Evolutionary conservation across 2,797 vertebrate genomes (phyloP).

Genomic region (Catostomus latipinnis): DNA sequence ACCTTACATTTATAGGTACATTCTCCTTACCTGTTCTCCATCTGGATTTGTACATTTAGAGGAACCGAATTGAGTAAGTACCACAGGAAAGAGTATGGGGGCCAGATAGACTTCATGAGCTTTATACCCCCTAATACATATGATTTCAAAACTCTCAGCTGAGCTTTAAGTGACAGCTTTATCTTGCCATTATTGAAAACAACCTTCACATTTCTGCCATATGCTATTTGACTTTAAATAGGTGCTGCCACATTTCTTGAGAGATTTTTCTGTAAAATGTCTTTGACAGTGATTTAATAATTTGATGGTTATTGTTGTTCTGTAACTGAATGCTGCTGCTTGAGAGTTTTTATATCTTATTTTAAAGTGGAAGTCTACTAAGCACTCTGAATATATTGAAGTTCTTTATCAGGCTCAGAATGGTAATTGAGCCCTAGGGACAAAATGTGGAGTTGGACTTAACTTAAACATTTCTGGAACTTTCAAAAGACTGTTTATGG

Average conservation of each 20-base stretch:
- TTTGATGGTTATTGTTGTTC: neutral
- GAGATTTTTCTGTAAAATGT: neutral
- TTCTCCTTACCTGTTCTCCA: neutral
- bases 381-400: slow-evolving; percentile 8
- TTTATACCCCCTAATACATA: slow-evolving; percentile 3
- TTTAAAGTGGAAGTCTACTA: slow-evolving; percentile 24
- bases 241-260: slow-evolving; percentile 26
- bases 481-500: neutral
- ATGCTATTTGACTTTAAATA: slow-evolving; percentile 1
- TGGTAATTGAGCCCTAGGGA: neutral
- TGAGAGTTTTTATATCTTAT: slow-evolving; percentile 11
- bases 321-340: neutral
- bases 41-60: slow-evolving; percentile 12
- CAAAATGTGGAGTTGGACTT: neutral
- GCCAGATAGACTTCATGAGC: slow-evolving; percentile 24
- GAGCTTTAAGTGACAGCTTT: slow-evolving; percentile 27
- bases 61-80: neutral
- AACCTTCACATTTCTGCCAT: neutral
- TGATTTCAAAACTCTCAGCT: neutral
- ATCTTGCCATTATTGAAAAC: slow-evolving; percentile 1
- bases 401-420: neutral
- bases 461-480: slow-evolving; percentile 1
- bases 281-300: neutral
- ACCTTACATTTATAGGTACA: neutral
- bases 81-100: slow-evolving; percentile 22